A percentile compares a stretch with the other conserved stretches of the same genome.
phyloP scores from a whole-genome alignment of 2,113 vertebrate genomes.

The Istiophorus platypterus region DNA sequence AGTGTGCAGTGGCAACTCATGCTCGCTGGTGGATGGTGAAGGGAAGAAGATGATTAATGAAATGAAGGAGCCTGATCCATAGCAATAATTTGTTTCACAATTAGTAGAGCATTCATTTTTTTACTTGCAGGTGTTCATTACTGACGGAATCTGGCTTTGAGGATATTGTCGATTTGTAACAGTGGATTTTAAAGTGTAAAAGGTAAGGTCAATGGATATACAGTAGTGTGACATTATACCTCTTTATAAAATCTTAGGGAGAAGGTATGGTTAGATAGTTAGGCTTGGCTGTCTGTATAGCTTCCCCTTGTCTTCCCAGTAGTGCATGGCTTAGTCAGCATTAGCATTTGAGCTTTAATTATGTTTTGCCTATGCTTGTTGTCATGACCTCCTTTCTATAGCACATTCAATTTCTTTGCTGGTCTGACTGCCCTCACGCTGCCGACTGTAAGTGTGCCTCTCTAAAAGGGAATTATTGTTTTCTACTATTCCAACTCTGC shows the following conservation, averaged over 20 bases:
- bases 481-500: neutral
- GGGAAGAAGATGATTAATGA: conserved; percentile 67
- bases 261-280: neutral
- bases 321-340: neutral
- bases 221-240: neutral
- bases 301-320: neutral
- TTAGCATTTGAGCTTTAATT: neutral
- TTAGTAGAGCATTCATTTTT: conserved; percentile 45
- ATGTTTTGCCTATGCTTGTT: neutral
- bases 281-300: neutral
- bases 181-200: conserved; percentile 7
- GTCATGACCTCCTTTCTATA: conserved; percentile 11
- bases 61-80: conserved; percentile 51
- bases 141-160: conserved; percentile 9
- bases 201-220: neutral
- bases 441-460: neutral
- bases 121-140: conserved; percentile 46
- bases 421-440: conserved; percentile 6
- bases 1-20: conserved; percentile 28
- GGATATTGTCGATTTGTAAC: conserved; percentile 32
- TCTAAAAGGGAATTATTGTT: neutral
- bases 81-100: conserved; percentile 64
- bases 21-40: conserved; percentile 54
- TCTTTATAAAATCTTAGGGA: neutral
- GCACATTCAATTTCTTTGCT: conserved; percentile 16